These are phyloP conservation scores for Syngnathus acus DNA, from an alignment of 2,797 vertebrate species.

Conservation along the genomic window DNA sequence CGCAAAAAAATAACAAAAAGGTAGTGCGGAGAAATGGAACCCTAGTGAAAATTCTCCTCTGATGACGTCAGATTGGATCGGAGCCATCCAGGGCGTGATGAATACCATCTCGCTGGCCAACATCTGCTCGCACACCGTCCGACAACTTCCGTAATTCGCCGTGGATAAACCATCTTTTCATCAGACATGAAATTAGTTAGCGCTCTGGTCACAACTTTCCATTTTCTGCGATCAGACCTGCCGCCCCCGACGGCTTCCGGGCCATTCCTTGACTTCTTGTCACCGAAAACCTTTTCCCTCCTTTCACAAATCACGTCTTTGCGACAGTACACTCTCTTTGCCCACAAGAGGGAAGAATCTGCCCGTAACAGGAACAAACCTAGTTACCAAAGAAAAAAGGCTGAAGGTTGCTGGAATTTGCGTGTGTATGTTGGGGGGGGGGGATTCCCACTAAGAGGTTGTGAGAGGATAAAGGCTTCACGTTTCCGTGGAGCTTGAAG, in stretches of 20 bases:
- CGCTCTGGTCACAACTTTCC: constrained; percentile 41
- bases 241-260: constrained; percentile 29
- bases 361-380: constrained; percentile 37
- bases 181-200: constrained; percentile 35
- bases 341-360: constrained; percentile 26
- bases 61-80: constrained; percentile 7
- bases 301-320: constrained; percentile 8
- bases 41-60: constrained; percentile 23
- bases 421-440: constrained; percentile 12
- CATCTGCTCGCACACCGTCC: constrained; percentile 43
- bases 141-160: constrained; percentile 46
- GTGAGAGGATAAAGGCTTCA: constrained; percentile 48
- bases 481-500: background rate
- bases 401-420: constrained; percentile 57
- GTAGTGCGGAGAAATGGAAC: constrained; percentile 16
- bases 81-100: constrained; percentile 24
- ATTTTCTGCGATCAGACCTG: constrained; percentile 45
- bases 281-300: constrained; percentile 18
- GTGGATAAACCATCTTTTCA: constrained; percentile 46
- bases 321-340: constrained; percentile 1
- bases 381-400: constrained; percentile 35
- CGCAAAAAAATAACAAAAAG: constrained; percentile 22
- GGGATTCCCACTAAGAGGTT: constrained; percentile 57
- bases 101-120: constrained; percentile 41
- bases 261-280: constrained; percentile 42